Evolutionary conservation across 2,113 vertebrate genomes (phyloP), one percentile per base, ranked within the genome.

Genomic region (Sylvicapra grimmia): DNA sequence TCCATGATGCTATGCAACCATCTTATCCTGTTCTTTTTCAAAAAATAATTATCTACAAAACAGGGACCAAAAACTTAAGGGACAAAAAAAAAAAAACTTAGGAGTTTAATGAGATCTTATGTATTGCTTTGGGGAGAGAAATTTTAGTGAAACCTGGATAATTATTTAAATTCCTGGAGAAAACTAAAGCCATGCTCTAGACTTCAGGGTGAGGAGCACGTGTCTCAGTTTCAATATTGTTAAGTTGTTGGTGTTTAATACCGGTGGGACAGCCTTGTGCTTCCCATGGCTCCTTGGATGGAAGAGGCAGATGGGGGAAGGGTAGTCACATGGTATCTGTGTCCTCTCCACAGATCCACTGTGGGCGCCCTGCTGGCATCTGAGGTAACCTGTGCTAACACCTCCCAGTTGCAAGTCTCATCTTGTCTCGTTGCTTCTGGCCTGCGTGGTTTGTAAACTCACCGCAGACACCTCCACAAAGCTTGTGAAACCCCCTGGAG

Each of bases 311-410:
- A 1, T 36, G 80, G 27, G 23, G 15, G 51, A 56, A 15, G 53
- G 4, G n/a, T 31, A 58, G 16, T 89, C 61, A 36, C 16, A 3
- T 61, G 7, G 87, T 68, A 8, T 80, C 25, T 86, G 31, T 93
- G 51, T 95, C 93, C 98, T 97, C 75, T 96, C 96, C 88, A 79
- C 98, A 99, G 99, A 96, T 99, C 98, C 0, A 98, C 98, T 0
- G 98, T 99, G 6, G 99, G 98, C 19, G 75, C 97, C 15, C 96
- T 90, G 93, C 98, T 99, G 97, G 98, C 99, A 9, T 97, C 98
- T 5, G 91, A 99, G 98, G 99, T 99, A 98, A 19, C 56, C 14
- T 19, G 6, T 40, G 33, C 53, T 21, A 14, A 15, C 21, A 25
- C 21, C 21, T 84, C 36, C 27, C 19, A 5, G 6, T 0, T 79